Conservation (phyloP, 1,140 invertebrate genomes). For the Aphelinus certus region DNA sequence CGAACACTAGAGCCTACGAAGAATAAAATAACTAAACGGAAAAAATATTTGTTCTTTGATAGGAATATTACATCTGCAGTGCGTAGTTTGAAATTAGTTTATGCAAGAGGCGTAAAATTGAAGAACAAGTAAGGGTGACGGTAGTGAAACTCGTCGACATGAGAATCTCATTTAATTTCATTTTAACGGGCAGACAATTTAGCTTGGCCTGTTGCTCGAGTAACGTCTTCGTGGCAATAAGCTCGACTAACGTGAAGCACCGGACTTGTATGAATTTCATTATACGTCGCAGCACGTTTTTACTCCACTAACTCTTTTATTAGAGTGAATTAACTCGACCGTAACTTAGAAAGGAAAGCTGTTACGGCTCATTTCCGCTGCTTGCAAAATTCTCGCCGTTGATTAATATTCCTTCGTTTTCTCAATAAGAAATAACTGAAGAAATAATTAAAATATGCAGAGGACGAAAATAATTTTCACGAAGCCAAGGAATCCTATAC, state of each 20-base stretch:
- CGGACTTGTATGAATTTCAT: conserved; percentile 29
- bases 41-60: no score
- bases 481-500: no score
- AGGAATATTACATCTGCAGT: background rate
- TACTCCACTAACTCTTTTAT: conserved; percentile 19
- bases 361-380: background rate
- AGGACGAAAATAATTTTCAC: no score
- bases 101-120: conserved; percentile 10
- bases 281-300: conserved; percentile 13
- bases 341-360: conserved; percentile 4
- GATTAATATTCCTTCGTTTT: background rate
- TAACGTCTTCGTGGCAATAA: conserved; percentile 2
- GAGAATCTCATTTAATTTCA: conserved; percentile 38
- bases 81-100: conserved; percentile 31
- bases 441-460: no score
- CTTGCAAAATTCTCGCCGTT: background rate
- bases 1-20: no score
- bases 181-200: conserved; percentile 28
- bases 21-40: no score
- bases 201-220: conserved; percentile 33
- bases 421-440: no score
- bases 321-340: background rate
- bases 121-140: conserved; percentile 23
- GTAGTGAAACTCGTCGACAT: conserved; percentile 22
- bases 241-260: background rate